Evolutionary conservation across 2,888 invertebrate species (phyloP).

Genomic region (Trypoxylon attenuatum): DNA sequence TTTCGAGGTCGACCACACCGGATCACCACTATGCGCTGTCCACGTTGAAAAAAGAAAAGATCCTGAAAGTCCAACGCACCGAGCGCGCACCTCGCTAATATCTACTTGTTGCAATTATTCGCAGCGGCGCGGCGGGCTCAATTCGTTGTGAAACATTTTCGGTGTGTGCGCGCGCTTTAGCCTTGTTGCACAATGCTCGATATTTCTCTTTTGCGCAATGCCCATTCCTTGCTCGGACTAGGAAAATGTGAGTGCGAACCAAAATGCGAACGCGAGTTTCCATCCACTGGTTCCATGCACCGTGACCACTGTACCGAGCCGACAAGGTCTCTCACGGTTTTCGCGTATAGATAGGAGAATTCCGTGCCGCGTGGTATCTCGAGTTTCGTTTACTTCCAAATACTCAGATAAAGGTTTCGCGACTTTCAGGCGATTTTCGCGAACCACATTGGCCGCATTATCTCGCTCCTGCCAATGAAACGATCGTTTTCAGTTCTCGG

Average conservation of each 20-base stretch:
- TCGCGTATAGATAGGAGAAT: too few species aligned
- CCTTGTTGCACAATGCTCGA: conserved; percentile 20
- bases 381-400: too few species aligned
- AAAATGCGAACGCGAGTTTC: too few species aligned
- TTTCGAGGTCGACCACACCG: conserved; percentile 58
- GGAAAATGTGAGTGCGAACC: too few species aligned
- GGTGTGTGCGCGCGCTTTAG: conserved; percentile 6
- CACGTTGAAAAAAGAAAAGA: conserved; percentile 8
- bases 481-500: not conserved
- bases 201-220: not conserved
- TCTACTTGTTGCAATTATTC: conserved; percentile 8
- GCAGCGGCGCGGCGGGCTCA: conserved; percentile 1
- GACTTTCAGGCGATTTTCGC: too few species aligned
- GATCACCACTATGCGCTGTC: conserved; percentile 33
- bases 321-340: too few species aligned
- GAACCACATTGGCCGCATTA: too few species aligned
- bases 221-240: not conserved
- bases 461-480: not conserved
- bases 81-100: not conserved
- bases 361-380: too few species aligned
- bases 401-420: too few species aligned
- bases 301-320: too few species aligned
- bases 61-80: not conserved
- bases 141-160: conserved; percentile 27
- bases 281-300: too few species aligned